Base-by-base conservation (phyloP, 2,888 invertebrate species). In the Xestia ashworthii region DNA sequence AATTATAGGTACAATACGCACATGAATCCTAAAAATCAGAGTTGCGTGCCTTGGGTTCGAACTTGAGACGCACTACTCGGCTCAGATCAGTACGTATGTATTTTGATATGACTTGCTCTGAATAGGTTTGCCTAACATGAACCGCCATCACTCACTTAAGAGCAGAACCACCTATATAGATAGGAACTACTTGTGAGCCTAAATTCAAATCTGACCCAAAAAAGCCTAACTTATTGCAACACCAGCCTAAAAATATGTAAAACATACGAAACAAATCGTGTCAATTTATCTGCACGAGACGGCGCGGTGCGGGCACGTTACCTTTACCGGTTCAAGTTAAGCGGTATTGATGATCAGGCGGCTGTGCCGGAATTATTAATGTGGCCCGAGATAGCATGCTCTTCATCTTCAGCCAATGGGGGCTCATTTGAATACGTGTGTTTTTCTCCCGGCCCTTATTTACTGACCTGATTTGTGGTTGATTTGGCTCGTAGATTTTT, bases 381-480 rank as follows among this genome's bases (percentile, higher is more conserved):
- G 80, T 74, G 74, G 46, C 71, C 65, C 38, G n/a, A 70, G 83
- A 78, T 78, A 78, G 77, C 78, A 84, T 87, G 85, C 78, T 80
- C 69, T 78, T 76, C 82, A 76, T 80, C 76, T 76, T 75, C 77
- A 71, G 58, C 77, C 73, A 77, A 79, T 82, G 87, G 76, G 76
- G 65, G 74, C 73, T 75, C 80, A 88, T 87, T 84, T 88, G 85
- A 84, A 85, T 88, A 80, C 78, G 87, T 78, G 86, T 78, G 82
- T 81, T 82, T 86, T 84, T 70, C 82, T 74, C 70, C 71, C 69
- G 60, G 5, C 41, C n/a, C 68, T 71, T 76, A 86, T 76, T 79
- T 86, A 86, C 78, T 76, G 82, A 72, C 46, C 79, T 88, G 70
- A 84, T 74, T 85, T 78, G 76, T 74, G 76, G 70, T 67, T 67